Base-by-base conservation (phyloP, 2,888 invertebrate species). In the Apomyelois bistriatella region DNA sequence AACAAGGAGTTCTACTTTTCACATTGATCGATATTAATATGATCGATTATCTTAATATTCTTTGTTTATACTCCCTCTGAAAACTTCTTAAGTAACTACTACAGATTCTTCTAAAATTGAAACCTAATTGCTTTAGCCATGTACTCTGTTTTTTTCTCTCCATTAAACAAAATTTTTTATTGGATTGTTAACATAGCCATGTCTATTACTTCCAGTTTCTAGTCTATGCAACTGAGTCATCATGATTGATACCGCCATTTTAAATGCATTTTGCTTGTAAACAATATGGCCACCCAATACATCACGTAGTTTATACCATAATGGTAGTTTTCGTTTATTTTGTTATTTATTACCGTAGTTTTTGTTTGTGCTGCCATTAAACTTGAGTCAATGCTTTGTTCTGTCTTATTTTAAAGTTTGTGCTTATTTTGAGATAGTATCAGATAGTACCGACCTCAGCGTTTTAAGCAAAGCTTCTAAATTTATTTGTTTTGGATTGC, bases 241-340 rank as follows among this genome's bases (percentile, higher is more conserved):
- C 74, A 76, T 73, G 72, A 71, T 65, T 63, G 61, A 72, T 70
- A 67, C 62, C 60, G 67, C 71, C 72, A 70, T 74, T 76, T 74
- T 72, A 70, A 67, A 71, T 70, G 66, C 63, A 70, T 67, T 65
- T 70, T 66, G 68, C 57, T 57, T 57, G 60, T 58, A 62, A 62
- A 67, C 60, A 65, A 65, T 62, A 65, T 65, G 62, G 61, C 59
- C 54, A 57, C 58, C 58, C 59, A 58, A 61, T 58, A 53, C 59
- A 56, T 58, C 57, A 54, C 54, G 57, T 55, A 56, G 58, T 62
- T 60, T 58, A 57, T 55, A 54, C 49, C 52, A 53, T 56, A 53
- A 59, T 47, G 47, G 37, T 22, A 30, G 48, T 37, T 37, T 37
- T 12, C 5, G 35, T 28, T 40, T 40, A 40, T 32, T 40, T 52